phyloP scores from a whole-genome alignment of 1,140 invertebrate genomes.

The Eupeodes corollae region DNA sequence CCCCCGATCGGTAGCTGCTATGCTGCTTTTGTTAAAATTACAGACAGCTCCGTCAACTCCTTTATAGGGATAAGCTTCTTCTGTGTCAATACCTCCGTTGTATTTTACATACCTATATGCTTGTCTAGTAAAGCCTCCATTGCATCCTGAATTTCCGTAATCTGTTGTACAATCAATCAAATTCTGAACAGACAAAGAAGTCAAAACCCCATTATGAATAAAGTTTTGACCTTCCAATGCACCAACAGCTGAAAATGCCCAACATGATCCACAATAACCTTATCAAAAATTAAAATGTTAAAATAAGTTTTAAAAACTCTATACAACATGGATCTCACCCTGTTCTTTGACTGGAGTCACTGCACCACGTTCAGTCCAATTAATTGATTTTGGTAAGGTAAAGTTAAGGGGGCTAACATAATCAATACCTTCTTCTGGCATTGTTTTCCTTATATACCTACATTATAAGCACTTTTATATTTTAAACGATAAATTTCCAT shows the following conservation, averaged over 20 bases:
- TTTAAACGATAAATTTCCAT: too few species aligned
- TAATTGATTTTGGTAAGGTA: conserved; percentile 40
- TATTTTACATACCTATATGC: conserved; percentile 67
- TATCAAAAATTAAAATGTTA: conserved; percentile 19
- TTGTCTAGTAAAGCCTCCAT: conserved; percentile 64
- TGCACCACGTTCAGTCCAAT: conserved; percentile 56
- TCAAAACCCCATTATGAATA: conserved; percentile 46
- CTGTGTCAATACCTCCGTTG: conserved; percentile 62
- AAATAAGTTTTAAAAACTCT: neutral
- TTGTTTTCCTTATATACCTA: too few species aligned
- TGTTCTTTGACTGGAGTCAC: conserved; percentile 63
- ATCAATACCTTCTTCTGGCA: too few species aligned
- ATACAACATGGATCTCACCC: conserved; percentile 32
- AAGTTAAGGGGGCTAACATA: too few species aligned
- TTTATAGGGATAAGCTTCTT: conserved; percentile 60
- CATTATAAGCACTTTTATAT: too few species aligned
- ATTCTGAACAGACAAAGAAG: conserved; percentile 82
- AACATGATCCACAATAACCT: conserved; percentile 46
- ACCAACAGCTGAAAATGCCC: conserved; percentile 49
- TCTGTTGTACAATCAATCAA: conserved; percentile 71
- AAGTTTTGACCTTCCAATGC: conserved; percentile 62
- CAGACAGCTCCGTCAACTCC: conserved; percentile 42
- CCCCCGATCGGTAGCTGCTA: conserved; percentile 3
- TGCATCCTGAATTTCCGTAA: conserved; percentile 73
- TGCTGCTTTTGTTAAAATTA: neutral